Evolutionary conservation across 2,888 invertebrate species (phyloP).

Genomic region (Fragum whitleyi): DNA sequence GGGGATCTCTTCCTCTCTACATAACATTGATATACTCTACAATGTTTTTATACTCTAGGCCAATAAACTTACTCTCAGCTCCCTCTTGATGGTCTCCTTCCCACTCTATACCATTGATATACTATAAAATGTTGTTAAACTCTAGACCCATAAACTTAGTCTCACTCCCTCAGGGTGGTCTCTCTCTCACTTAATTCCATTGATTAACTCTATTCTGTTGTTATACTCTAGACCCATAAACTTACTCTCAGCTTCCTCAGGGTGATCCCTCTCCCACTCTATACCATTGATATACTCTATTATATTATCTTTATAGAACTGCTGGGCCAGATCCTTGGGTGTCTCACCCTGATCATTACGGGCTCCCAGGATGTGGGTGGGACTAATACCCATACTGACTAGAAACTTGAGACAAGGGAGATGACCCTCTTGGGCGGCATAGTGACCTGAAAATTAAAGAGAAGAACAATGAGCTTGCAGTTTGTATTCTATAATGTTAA

Average conservation of each 20-base stretch:
- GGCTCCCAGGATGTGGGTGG: conserved; percentile 81
- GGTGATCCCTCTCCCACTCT: conserved; percentile 85
- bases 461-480: not conserved
- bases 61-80: conserved; percentile 83
- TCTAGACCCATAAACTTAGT: too few species aligned
- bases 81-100: conserved; percentile 85
- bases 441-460: conserved; percentile 78
- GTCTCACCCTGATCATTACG: conserved; percentile 86
- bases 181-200: conserved; percentile 84
- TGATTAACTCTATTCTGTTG: conserved; percentile 84
- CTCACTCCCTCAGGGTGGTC: conserved; percentile 85
- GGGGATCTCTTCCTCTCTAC: conserved; percentile 85
- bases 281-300: conserved; percentile 85
- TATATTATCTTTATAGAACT: conserved; percentile 85
- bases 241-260: conserved; percentile 85
- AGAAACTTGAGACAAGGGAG: conserved; percentile 85
- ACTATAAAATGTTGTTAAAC: conserved; percentile 83
- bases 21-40: conserved; percentile 85
- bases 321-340: conserved; percentile 84
- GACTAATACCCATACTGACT: conserved; percentile 80
- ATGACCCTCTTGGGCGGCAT: conserved; percentile 85
- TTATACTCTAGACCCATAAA: conserved; percentile 67
- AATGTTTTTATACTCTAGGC: conserved; percentile 83
- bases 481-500: too few species aligned
- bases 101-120: conserved; percentile 85